Evolutionary conservation across 2,113 vertebrate species (phyloP).

Genomic region (Rousettus leschenaultii): DNA sequence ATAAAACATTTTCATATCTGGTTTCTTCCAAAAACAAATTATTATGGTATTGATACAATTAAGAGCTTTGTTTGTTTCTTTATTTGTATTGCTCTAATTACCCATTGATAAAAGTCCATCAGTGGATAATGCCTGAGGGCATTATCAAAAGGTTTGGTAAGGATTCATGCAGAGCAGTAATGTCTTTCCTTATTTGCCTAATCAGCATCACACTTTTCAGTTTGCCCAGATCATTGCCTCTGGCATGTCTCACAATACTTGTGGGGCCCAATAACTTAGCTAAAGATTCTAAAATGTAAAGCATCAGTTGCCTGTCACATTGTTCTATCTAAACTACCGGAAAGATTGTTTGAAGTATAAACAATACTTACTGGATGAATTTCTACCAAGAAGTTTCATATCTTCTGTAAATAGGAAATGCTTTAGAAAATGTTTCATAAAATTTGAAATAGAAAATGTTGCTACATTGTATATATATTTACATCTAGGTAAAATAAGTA

Average conservation of each 20-base stretch:
- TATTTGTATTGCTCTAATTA: slow-evolving; percentile 73
- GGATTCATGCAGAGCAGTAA: slow-evolving; percentile 60
- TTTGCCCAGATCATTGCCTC: slow-evolving; percentile 74
- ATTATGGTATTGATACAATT: slow-evolving; percentile 53
- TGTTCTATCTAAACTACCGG: slow-evolving; percentile 39
- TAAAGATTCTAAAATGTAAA: slow-evolving; percentile 70
- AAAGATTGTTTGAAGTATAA: neutral
- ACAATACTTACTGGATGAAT: neutral
- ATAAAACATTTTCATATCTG: slow-evolving; percentile 8
- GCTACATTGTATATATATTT: neutral
- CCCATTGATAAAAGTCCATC: slow-evolving; percentile 64
- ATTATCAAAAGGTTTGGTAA: slow-evolving; percentile 69
- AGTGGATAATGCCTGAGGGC: slow-evolving; percentile 52
- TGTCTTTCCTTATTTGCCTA: slow-evolving; percentile 74
- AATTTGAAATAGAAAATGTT: neutral
- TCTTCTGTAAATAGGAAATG: neutral
- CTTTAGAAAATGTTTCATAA: neutral
- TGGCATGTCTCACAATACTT: slow-evolving; percentile 66
- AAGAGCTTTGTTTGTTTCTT: slow-evolving; percentile 59
- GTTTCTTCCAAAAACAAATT: slow-evolving; percentile 26
- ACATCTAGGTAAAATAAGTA: neutral
- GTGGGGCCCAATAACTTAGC: slow-evolving; percentile 50
- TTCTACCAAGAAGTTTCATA: neutral
- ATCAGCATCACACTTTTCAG: slow-evolving; percentile 68
- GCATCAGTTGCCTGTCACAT: slow-evolving; percentile 46